phyloP scores from a whole-genome alignment of 2,113 vertebrate species.

The Anthoscopus minutus region DNA sequence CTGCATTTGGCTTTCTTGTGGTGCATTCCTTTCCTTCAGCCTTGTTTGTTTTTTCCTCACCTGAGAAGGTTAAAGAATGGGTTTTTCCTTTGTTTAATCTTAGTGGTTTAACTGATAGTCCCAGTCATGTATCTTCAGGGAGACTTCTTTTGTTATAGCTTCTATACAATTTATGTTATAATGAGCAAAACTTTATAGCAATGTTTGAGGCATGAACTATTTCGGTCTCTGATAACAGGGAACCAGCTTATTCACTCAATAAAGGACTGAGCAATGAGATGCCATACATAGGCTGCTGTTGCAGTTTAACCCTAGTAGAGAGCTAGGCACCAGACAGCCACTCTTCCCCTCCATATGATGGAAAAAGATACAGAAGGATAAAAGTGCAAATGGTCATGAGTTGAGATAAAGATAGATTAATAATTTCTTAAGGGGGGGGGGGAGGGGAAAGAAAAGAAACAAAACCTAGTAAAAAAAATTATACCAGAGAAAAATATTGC shows the following conservation, averaged over 20 bases:
- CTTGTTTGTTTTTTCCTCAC: neutral
- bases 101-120: neutral
- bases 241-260: neutral
- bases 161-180: neutral
- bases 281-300: neutral
- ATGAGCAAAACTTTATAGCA: neutral
- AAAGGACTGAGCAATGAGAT: neutral
- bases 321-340: neutral
- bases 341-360: neutral
- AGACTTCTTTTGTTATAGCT: neutral
- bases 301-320: neutral
- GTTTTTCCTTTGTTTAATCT: neutral
- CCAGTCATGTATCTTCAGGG: neutral
- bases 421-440: accelerated
- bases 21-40: neutral
- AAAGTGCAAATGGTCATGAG: neutral
- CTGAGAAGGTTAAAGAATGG: neutral
- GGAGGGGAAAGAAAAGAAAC: neutral
- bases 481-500: neutral
- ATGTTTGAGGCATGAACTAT: neutral
- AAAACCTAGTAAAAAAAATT: neutral
- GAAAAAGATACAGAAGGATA: neutral
- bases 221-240: neutral
- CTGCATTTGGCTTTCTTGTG: neutral
- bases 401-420: neutral